Conservation (phyloP, 2,113 vertebrate genomes). For the Oryzias melastigma region DNA sequence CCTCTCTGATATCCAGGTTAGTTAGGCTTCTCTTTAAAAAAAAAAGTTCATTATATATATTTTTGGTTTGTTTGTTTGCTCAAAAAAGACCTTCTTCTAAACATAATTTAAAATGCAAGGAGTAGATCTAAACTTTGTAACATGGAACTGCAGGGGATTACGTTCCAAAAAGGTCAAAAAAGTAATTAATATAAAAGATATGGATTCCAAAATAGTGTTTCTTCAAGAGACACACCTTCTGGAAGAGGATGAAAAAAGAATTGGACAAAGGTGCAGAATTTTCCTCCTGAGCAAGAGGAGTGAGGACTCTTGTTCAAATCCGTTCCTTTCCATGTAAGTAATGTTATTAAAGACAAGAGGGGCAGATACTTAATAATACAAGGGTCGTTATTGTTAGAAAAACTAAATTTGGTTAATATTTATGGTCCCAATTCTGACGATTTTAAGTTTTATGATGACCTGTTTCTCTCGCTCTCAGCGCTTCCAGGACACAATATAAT, state of each 20-base stretch:
- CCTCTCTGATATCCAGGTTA: too few relatives aligned
- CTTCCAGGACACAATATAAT: background rate
- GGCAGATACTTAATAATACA: slow-evolving; percentile 1
- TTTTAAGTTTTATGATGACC: background rate
- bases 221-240: background rate
- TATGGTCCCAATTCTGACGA: too few relatives aligned
- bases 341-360: background rate
- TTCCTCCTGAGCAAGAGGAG: background rate
- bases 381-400: background rate
- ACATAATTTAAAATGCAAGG: background rate
- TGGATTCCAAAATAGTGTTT: slow-evolving; percentile 1
- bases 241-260: background rate
- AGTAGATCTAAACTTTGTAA: background rate
- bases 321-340: background rate
- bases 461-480: background rate
- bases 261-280: background rate
- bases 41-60: too few relatives aligned
- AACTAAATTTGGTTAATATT: background rate
- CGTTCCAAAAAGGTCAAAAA: background rate
- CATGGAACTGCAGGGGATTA: slow-evolving; percentile 1
- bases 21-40: too few relatives aligned
- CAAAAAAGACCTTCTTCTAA: too few relatives aligned
- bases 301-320: slow-evolving; percentile 7
- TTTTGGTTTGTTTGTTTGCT: too few relatives aligned
- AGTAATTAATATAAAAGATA: background rate